Evolutionary conservation across 2,797 vertebrate genomes (phyloP).

Genomic region (Melanotaenia trifasciata): DNA sequence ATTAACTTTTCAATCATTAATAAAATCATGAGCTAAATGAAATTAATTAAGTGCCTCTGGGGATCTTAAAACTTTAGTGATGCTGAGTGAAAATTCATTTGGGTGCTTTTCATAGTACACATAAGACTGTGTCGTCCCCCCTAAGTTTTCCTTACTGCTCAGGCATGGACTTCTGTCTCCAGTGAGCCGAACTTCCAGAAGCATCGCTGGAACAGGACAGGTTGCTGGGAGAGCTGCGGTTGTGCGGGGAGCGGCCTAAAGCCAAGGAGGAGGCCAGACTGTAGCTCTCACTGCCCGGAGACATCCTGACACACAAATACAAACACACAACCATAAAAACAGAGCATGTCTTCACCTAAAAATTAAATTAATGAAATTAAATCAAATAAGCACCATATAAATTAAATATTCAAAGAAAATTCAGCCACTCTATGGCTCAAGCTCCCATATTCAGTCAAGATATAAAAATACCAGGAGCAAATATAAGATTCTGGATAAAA

Average conservation of each 20-base stretch:
- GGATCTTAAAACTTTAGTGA: neutral
- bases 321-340: conserved; percentile 16
- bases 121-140: conserved; percentile 3
- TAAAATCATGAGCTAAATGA: neutral
- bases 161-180: conserved; percentile 98
- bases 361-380: conserved; percentile 33
- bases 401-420: conserved; percentile 40
- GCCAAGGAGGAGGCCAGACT: conserved; percentile 93
- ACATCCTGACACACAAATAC: conserved; percentile 84
- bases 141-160: conserved; percentile 89
- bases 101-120: neutral
- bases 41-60: neutral
- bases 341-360: conserved; percentile 10
- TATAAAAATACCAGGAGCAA: neutral
- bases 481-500: conserved; percentile 10
- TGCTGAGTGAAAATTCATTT: neutral
- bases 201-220: conserved; percentile 95
- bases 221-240: conserved; percentile 96
- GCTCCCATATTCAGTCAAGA: conserved; percentile 24
- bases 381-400: conserved; percentile 12
- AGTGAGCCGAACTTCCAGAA: conserved; percentile 88
- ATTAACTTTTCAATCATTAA: conserved; percentile 3
- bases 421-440: neutral
- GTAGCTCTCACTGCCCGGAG: conserved; percentile 94
- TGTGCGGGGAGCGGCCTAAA: conserved; percentile 91